Evolutionary conservation across 2,888 invertebrate species (phyloP), one percentile per base, ranked within the genome.

Genomic region (Rhagium mordax): DNA sequence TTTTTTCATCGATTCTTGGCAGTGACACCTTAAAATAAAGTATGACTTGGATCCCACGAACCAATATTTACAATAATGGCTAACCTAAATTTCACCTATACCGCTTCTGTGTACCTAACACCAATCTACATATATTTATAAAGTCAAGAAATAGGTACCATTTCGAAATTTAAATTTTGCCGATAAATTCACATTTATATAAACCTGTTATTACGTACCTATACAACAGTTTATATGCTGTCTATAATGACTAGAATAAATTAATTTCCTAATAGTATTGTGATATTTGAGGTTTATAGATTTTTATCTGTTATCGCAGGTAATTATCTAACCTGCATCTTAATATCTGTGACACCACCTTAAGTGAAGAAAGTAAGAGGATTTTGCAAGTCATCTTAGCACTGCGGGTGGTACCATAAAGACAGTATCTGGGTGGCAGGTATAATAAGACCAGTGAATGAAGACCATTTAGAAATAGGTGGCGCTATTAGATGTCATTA

Each of bases 401-500:
- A 47, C 41, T 67, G 67, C n/a, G 67, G 57, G 67, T 67, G 67
- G 67, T 21, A 57, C 33, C 3, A 10, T 53, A 47, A 41, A 18
- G 51, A 65, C 27, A 41, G 29, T 7, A 47, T 13, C 33, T 57
- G 67, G 67, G 67, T 67, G 69, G 74, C 48, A 75, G 59, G 21
- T 71, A 73, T 64, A 74, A 74, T 69, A 60, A 60, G 51, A 49
- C 57, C 49, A 33, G 72, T 73, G 75, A 78, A 78, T 76, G 78
- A 75, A 79, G 67, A 74, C 69, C 66, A 69, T 72, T 74, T 75
- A 70, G 70, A 72, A 78, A 78, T 75, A 81, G 82, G 82, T 82
- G 83, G 83, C 82, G 83, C 82, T 82, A 81, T 82, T 81, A 81
- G 78, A 62, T 75, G 77, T 78, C 77, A 72, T 79, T 76, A 77